Percentiles rank a stretch among this genome's conserved stretches.
Evolutionary conservation across 2,797 vertebrate species (phyloP).

Genomic region (Tapirus indicus): DNA sequence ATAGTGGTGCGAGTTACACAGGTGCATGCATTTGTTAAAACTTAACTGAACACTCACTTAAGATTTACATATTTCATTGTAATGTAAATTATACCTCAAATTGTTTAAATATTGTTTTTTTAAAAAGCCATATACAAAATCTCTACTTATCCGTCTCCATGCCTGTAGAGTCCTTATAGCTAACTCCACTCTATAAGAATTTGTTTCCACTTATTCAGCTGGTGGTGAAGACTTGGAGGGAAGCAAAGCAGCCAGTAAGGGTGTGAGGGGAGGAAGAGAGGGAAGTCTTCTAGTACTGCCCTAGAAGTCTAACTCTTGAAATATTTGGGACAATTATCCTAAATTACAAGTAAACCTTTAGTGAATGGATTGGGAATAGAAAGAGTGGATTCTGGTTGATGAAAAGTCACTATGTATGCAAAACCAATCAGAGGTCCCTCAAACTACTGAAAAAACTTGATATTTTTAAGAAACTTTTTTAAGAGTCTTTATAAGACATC

Average conservation of each 20-base stretch:
- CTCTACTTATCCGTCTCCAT: not conserved
- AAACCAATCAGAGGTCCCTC: not conserved
- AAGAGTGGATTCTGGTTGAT: not conserved
- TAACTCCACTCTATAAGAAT: not conserved
- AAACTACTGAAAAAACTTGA: not conserved
- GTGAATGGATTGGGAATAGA: not conserved
- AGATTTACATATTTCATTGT: not conserved
- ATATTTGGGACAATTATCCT: not conserved
- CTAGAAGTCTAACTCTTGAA: not conserved
- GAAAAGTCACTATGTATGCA: not conserved
- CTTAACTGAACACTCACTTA: not conserved
- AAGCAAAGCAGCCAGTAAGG: not conserved
- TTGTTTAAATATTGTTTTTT: not conserved
- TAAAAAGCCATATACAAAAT: slow-evolving; percentile 18
- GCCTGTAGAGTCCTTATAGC: not conserved
- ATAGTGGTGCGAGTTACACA: not conserved
- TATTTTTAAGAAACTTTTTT: not conserved
- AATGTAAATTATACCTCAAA: not conserved
- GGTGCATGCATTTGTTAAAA: not conserved
- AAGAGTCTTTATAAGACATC: not conserved
- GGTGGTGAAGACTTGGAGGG: not conserved
- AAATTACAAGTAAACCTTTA: slow-evolving; percentile 7
- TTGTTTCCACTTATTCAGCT: not conserved
- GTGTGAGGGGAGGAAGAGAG: not conserved
- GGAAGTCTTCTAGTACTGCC: not conserved